These are phyloP conservation scores for Megalops cyprinoides DNA, from an alignment of 2,797 vertebrate genomes.

Conservation along the genomic window DNA sequence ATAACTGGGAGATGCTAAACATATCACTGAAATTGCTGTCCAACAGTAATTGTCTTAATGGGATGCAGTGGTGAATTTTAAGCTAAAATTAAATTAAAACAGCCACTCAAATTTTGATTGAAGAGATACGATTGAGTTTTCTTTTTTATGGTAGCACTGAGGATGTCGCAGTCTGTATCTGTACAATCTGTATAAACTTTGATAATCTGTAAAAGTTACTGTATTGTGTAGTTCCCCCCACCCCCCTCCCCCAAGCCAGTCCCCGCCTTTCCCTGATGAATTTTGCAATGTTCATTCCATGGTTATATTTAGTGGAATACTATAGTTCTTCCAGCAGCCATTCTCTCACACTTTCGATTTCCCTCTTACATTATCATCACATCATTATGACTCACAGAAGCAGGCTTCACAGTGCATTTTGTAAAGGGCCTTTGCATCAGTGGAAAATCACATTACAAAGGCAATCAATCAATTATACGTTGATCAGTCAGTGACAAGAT, in stretches of 20 bases:
- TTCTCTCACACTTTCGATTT: not conserved
- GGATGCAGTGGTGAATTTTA: not conserved
- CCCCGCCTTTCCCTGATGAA: too few relatives aligned
- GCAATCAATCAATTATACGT: not conserved
- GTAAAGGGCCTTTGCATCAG: not conserved
- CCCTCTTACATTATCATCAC: not conserved
- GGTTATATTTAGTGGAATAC: too few relatives aligned
- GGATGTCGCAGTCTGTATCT: too few relatives aligned
- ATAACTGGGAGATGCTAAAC: slow-evolving; percentile 19
- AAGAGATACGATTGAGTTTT: too few relatives aligned
- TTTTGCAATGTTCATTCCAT: too few relatives aligned
- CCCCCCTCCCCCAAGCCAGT: too few relatives aligned
- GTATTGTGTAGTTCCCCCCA: too few relatives aligned
- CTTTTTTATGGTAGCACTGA: too few relatives aligned
- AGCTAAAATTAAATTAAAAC: not conserved
- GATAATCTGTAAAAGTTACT: too few relatives aligned
- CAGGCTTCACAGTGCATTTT: not conserved
- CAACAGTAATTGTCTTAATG: slow-evolving; percentile 4
- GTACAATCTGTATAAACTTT: too few relatives aligned
- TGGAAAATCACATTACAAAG: not conserved
- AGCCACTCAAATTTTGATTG: not conserved
- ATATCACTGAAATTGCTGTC: not conserved
- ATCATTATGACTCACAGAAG: not conserved
- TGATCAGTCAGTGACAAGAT: not conserved
- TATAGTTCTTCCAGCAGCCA: too few relatives aligned